These are phyloP conservation scores for Latrodectus geometricus DNA, from an alignment of 1,140 invertebrate species.

Conservation along the genomic window DNA sequence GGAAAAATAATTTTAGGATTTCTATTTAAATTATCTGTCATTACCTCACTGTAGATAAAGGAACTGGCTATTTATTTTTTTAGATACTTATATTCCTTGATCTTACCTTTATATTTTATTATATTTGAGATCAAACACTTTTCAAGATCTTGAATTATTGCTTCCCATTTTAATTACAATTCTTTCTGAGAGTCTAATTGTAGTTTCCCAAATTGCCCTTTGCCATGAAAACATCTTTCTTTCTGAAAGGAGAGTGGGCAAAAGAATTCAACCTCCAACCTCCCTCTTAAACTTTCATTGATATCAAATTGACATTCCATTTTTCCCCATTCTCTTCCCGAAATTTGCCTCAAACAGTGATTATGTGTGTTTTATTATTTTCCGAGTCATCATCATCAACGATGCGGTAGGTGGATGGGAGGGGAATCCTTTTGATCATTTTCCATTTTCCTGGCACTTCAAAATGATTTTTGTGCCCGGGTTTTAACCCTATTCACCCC, in stretches of 20 bases:
- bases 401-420: neutral
- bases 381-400: slow-evolving; percentile 35
- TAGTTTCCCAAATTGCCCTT: slow-evolving; percentile 37
- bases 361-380: slow-evolving; percentile 53
- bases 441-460: slow-evolving; percentile 42
- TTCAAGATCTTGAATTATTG: slow-evolving; percentile 27
- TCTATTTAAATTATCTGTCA: no score
- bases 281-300: slow-evolving; percentile 39
- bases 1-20: no score
- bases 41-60: no score
- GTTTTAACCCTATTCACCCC: slow-evolving; percentile 16
- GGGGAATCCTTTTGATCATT: slow-evolving; percentile 41
- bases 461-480: slow-evolving; percentile 51
- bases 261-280: slow-evolving; percentile 9
- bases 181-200: neutral
- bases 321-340: slow-evolving; percentile 38
- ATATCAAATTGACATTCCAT: slow-evolving; percentile 57
- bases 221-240: slow-evolving; percentile 37
- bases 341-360: slow-evolving; percentile 52
- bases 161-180: slow-evolving; percentile 51
- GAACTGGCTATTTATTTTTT: no score
- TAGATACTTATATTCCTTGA: no score
- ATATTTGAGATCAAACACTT: no score
- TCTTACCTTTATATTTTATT: no score
- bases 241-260: neutral